Conservation (phyloP, 2,797 vertebrate species). For the Melanotaenia parkinsoni region DNA sequence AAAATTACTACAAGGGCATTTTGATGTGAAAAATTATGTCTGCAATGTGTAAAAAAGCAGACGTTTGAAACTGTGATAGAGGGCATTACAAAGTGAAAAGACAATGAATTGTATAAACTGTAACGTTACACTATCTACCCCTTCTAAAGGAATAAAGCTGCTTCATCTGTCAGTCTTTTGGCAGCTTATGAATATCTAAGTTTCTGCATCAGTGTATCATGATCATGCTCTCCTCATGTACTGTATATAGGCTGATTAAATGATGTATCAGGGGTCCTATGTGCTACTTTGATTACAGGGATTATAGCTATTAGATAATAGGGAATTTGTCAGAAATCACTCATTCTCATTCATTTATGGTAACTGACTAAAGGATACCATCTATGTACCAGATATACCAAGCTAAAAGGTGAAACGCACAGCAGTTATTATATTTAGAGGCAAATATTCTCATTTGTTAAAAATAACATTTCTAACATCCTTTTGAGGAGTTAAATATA, state of each 20-base stretch:
- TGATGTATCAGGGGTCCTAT: conserved; percentile 21
- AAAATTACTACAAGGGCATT: conserved; percentile 44
- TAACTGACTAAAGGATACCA: conserved; percentile 52
- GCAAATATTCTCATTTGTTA: conserved; percentile 18
- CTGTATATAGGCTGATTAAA: conserved; percentile 33
- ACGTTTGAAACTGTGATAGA: conserved; percentile 5
- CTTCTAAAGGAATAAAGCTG: conserved; percentile 3
- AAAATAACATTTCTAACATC: conserved; percentile 41
- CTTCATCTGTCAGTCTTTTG: conserved; percentile 29
- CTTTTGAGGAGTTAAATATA: background rate
- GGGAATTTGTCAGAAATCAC: conserved; percentile 60
- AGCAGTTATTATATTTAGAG: conserved; percentile 32
- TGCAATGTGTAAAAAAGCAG: background rate
- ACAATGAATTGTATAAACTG: conserved; percentile 5
- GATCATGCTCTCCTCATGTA: conserved; percentile 46
- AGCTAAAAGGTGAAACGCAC: conserved; percentile 33
- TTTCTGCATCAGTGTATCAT: conserved; percentile 27
- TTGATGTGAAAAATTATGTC: conserved; percentile 29
- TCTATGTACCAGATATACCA: conserved; percentile 38
- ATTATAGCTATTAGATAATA: conserved; percentile 34
- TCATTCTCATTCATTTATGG: conserved; percentile 49
- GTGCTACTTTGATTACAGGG: conserved; percentile 42
- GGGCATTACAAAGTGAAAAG: background rate
- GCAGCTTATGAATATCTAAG: conserved; percentile 35
- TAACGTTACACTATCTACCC: conserved; percentile 1